phyloP scores from a whole-genome alignment of 2,797 vertebrate genomes.

The Neosalanx taihuensis region DNA sequence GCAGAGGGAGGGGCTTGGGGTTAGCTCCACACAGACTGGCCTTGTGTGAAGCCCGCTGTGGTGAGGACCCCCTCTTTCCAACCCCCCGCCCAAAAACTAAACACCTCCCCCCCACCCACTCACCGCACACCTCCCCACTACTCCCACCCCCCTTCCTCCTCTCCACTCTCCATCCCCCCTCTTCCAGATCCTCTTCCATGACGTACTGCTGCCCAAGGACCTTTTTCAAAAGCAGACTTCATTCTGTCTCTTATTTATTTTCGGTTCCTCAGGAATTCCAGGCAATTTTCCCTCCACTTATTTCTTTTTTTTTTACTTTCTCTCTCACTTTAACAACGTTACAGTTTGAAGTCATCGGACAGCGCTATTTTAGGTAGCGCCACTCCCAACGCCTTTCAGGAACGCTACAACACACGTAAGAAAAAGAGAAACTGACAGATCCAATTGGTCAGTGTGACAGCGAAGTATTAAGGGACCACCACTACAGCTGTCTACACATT shows the following conservation, averaged over 20 bases:
- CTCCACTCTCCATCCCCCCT: constrained; percentile 21
- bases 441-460: background rate
- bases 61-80: constrained; percentile 26
- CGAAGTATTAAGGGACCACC: background rate
- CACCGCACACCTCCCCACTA: constrained; percentile 37
- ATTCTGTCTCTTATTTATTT: constrained; percentile 62
- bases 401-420: background rate
- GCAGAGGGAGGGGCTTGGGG: constrained; percentile 58
- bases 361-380: constrained; percentile 22
- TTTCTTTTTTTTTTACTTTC: constrained; percentile 35
- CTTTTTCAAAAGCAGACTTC: constrained; percentile 48
- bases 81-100: constrained; percentile 43
- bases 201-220: constrained; percentile 46
- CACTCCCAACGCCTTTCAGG: background rate
- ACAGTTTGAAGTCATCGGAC: constrained; percentile 24
- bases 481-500: background rate
- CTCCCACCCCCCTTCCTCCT: too few species aligned
- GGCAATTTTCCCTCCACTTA: constrained; percentile 46
- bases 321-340: background rate
- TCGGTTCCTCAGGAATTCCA: constrained; percentile 56
- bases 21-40: constrained; percentile 58
- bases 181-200: constrained; percentile 54
- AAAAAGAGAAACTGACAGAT: background rate
- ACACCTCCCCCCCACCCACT: constrained; percentile 35
- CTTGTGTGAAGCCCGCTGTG: constrained; percentile 49